Conservation (phyloP, 2,113 vertebrate genomes). For the Rhineura floridana region DNA sequence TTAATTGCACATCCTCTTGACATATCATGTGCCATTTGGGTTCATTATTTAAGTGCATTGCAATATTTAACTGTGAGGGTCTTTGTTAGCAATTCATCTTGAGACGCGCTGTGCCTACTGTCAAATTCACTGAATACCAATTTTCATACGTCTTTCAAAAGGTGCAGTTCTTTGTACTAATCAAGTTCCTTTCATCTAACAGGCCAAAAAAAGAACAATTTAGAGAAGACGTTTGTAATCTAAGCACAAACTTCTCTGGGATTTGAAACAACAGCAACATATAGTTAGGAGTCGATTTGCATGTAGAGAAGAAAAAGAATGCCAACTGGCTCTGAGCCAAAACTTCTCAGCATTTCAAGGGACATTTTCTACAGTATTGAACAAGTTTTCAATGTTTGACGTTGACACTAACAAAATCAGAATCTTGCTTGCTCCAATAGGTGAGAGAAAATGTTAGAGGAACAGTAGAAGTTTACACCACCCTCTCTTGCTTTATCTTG, state of each 20-base stretch:
- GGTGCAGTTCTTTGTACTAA: background rate
- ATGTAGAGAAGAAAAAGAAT: background rate
- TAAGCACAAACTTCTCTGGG: background rate
- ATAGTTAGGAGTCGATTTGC: background rate
- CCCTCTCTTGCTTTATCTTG: background rate
- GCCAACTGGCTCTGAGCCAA: background rate
- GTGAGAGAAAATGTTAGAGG: background rate
- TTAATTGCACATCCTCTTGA: background rate
- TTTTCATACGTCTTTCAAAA: background rate
- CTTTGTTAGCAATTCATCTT: background rate
- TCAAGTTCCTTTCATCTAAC: background rate
- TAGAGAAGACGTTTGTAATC: background rate
- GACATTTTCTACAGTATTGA: background rate
- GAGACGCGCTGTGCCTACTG: fast-evolving
- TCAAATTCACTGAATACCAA: background rate
- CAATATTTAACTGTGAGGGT: background rate
- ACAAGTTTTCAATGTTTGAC: background rate
- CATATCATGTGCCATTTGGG: background rate
- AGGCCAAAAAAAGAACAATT: background rate
- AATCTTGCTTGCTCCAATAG: background rate
- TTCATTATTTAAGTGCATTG: background rate
- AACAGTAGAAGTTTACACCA: background rate
- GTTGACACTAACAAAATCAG: background rate
- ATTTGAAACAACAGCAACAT: background rate
- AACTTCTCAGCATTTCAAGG: background rate